A percentile compares a stretch with the other conserved stretches of the same genome.
phyloP scores from a whole-genome alignment of 1,140 invertebrate species.

The Drosophila pseudoananassae region DNA sequence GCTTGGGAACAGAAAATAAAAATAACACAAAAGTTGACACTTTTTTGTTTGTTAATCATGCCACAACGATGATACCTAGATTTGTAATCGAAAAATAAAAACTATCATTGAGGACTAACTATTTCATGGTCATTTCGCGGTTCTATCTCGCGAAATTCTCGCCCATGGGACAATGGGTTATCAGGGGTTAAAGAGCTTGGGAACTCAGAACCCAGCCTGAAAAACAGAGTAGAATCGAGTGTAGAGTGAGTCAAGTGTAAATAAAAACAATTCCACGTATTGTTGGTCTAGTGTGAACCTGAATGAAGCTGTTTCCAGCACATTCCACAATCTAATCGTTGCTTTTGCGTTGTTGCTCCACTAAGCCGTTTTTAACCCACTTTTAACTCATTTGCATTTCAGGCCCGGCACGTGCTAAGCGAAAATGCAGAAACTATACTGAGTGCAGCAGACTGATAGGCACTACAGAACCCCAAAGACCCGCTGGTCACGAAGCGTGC shows the following conservation, averaged over 20 bases:
- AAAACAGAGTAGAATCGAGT: neutral
- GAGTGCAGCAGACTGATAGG: slow-evolving; percentile 43
- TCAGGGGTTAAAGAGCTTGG: slow-evolving; percentile 22
- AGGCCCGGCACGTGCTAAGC: slow-evolving; percentile 63
- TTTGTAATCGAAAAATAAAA: neutral
- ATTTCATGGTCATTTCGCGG: neutral
- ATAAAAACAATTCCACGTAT: slow-evolving; percentile 9
- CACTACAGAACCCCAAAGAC: neutral
- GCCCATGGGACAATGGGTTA: slow-evolving; percentile 21
- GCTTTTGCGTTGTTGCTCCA: slow-evolving; percentile 19
- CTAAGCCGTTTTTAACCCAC: slow-evolving; percentile 5
- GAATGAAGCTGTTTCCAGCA: slow-evolving; percentile 31
- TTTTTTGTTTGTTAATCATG: neutral
- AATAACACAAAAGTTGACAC: neutral
- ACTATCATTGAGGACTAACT: neutral
- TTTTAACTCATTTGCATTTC: slow-evolving; percentile 27
- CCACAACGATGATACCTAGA: neutral
- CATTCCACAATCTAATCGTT: slow-evolving; percentile 29
- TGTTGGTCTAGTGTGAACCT: slow-evolving; percentile 33
- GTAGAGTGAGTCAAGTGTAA: neutral
- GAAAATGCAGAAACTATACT: slow-evolving; percentile 54
- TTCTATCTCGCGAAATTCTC: neutral
- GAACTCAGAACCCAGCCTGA: neutral
- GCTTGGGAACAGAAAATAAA: neutral
- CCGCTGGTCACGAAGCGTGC: slow-evolving; percentile 2